Conservation (phyloP, 2,888 invertebrate genomes). For the Adelognathus sp. region DNA sequence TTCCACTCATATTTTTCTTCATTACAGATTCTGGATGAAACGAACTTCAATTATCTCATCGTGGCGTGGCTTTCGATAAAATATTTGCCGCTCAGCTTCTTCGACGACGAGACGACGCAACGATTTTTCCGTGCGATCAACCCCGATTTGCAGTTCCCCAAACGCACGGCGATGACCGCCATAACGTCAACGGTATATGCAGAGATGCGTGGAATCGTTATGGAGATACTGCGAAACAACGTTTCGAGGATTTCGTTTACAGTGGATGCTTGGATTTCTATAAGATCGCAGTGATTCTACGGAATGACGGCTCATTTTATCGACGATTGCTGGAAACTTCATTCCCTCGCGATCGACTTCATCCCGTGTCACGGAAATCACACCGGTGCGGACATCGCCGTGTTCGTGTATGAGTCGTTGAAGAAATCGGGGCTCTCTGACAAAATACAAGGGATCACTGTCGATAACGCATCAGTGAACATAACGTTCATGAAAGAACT, state of each 20-base stretch:
- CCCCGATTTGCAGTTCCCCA: constrained; percentile 4
- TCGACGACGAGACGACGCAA: constrained; percentile 13
- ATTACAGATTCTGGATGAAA: too few relatives aligned
- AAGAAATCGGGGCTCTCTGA: constrained; percentile 28
- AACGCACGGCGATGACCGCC: constrained; percentile 1
- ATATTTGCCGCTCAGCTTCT: constrained; percentile 8
- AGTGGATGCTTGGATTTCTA: constrained; percentile 3
- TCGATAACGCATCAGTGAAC: constrained; percentile 32
- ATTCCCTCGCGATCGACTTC: constrained; percentile 13
- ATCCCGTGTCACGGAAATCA: constrained; percentile 3
- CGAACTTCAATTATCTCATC: too few relatives aligned
- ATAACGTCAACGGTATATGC: not conserved
- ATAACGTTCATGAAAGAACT: not conserved
- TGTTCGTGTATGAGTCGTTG: not conserved
- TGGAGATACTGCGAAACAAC: constrained; percentile 1
- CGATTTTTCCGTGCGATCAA: constrained; percentile 17
- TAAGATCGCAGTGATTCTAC: constrained; percentile 6
- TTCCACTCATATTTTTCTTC: too few relatives aligned
- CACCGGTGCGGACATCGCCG: not conserved
- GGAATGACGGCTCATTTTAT: not conserved
- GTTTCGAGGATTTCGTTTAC: not conserved
- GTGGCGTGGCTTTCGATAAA: constrained; percentile 12
- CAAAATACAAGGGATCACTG: constrained; percentile 37
- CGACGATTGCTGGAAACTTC: constrained; percentile 1
- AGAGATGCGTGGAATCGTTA: not conserved